Base-by-base conservation (phyloP, 2,797 vertebrate genomes). In the Hypotaenidia okinawae region DNA sequence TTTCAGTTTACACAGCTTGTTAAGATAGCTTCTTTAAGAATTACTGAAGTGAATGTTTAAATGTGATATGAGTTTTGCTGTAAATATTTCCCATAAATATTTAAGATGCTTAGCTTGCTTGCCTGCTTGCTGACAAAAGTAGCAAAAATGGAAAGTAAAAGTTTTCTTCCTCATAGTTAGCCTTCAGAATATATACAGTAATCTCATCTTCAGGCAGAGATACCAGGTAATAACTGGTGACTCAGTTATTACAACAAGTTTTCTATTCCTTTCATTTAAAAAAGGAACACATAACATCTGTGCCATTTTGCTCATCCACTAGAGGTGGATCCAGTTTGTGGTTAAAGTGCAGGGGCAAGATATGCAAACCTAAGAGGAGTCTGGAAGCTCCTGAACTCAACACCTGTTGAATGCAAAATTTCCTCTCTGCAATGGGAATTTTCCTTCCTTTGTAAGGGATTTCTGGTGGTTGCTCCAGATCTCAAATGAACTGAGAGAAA, bases 271-370 rank as follows among this genome's bases (percentile, higher is more conserved):
- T 78, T 55, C 13, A 32, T 55, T 55, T 57, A 37, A 51, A 51
- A 35, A 54, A 15, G 23, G 0, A 2, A 43, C 39, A 27, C 30
- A 72, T 57, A 63, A 49, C 0, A 0, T 75, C 3, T 0, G 1
- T 89, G 39, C 16, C 28, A 30, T 81, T 17, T n/a, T 84, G 33
- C 30, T 89, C 18, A 57, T 61, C 41, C 30, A 39, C 17, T n/a
- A 45, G n/a, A 49, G 37, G 11, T 43, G 47, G 47, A 47, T 47
- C 21, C 47, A 22, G 21, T 47, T 47, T 1, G 3, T 51, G 16
- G 18, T 82, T 66, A 17, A 83, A 79, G 33, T n/a, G 28, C 64
- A 73, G 12, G 15, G 73, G 59, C 28, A 55, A 79, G 37, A 51
- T 51, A 30, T 5, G n/a, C 49, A 90, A 74, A 77, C 74, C 19